phyloP scores from a whole-genome alignment of 2,888 invertebrate species.

The Drosophila sordidula region DNA sequence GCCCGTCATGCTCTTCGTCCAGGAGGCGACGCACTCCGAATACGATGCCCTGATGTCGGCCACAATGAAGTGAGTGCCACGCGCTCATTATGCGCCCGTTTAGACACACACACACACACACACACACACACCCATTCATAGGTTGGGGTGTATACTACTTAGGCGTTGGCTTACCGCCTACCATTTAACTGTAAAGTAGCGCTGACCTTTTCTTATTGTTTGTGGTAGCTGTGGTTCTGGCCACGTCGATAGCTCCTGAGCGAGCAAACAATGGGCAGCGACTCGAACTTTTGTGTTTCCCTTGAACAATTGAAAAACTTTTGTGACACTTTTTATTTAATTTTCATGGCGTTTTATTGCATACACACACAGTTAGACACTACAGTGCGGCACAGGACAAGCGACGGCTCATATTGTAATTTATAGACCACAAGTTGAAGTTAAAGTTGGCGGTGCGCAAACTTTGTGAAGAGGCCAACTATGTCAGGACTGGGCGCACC shows the following conservation, averaged over 20 bases:
- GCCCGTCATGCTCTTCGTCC: conserved; percentile 93
- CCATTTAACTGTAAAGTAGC: conserved; percentile 33
- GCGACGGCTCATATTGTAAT: conserved; percentile 72
- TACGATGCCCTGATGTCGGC: conserved; percentile 93
- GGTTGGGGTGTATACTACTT: conserved; percentile 17
- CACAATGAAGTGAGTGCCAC: conserved; percentile 90
- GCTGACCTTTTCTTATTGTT: conserved; percentile 46
- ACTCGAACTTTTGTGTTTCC: conserved; percentile 48
- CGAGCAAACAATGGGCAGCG: conserved; percentile 48
- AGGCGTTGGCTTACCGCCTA: conserved; percentile 21
- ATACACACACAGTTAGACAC: conserved; percentile 17
- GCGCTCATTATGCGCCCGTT: conserved; percentile 42
- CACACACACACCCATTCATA: background rate
- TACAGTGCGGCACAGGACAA: conserved; percentile 3
- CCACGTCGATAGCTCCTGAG: conserved; percentile 15
- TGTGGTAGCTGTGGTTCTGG: conserved; percentile 23
- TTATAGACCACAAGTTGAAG: conserved; percentile 71
- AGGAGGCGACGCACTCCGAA: conserved; percentile 91
- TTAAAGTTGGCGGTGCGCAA: conserved; percentile 37
- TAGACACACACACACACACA: conserved; percentile 2
- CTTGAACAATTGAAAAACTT: conserved; percentile 77
- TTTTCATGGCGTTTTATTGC: conserved; percentile 71
- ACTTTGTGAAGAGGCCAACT: conserved; percentile 29
- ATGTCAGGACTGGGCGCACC: conserved; percentile 40
- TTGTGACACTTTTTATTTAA: conserved; percentile 79